These are phyloP conservation scores for Dolichallabes microphthalmus DNA, from an alignment of 2,113 vertebrate genomes.

Conservation along the genomic window DNA sequence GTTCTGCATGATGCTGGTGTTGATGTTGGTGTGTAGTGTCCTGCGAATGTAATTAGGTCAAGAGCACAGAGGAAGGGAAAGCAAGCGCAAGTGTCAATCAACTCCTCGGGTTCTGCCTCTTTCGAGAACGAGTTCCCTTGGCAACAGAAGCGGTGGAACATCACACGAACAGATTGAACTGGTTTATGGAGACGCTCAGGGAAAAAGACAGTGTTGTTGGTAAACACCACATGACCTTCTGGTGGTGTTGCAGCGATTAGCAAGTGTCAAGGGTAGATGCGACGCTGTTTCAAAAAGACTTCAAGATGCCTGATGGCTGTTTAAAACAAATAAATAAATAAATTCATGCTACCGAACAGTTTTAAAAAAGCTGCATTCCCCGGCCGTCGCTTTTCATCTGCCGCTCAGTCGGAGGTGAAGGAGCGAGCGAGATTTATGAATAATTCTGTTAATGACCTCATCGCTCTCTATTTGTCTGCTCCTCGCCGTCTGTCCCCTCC, in stretches of 20 bases:
- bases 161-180: neutral
- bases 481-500: neutral
- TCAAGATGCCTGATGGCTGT: neutral
- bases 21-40: neutral
- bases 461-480: slow-evolving; percentile 25
- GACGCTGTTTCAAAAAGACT: neutral
- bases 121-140: slow-evolving; percentile 25
- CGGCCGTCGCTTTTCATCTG: slow-evolving; percentile 36
- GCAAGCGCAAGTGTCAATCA: neutral
- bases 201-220: neutral
- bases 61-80: neutral
- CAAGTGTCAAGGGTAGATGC: neutral
- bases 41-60: neutral
- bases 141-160: slow-evolving; percentile 29
- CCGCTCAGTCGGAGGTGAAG: slow-evolving; percentile 49
- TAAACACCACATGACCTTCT: neutral
- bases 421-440: slow-evolving; percentile 57
- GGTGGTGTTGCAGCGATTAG: neutral
- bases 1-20: neutral
- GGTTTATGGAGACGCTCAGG: neutral
- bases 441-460: slow-evolving; percentile 38
- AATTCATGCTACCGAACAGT: slow-evolving; percentile 7
- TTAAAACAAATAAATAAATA: neutral
- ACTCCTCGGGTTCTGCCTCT: neutral
- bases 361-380: slow-evolving; percentile 24